Conservation (phyloP, 2,888 invertebrate species). For the Caenorhabditis auriculariae region DNA sequence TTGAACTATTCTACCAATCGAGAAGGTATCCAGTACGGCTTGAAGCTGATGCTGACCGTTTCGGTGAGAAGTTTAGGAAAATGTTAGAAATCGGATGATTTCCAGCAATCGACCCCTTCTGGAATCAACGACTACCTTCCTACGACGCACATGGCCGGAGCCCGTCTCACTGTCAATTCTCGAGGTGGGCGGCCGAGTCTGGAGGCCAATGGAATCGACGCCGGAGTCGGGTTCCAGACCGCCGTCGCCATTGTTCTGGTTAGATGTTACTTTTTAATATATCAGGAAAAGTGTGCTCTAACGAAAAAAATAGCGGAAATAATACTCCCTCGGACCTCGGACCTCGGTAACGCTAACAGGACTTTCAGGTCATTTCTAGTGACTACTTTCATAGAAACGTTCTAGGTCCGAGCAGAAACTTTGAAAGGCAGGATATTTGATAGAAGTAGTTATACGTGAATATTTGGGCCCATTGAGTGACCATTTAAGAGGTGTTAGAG, state of each 20-base stretch:
- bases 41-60: slow-evolving; percentile 34
- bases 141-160: slow-evolving; percentile 28
- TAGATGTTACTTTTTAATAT: not conserved
- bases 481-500: no score
- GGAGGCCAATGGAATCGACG: slow-evolving; percentile 35
- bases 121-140: slow-evolving; percentile 27
- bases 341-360: no score
- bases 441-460: no score
- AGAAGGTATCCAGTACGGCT: slow-evolving; percentile 41
- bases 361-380: no score
- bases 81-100: no score
- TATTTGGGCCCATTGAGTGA: no score
- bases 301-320: not conserved
- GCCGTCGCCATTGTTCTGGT: slow-evolving; percentile 36
- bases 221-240: slow-evolving; percentile 40
- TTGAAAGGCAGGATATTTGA: no score
- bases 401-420: no score
- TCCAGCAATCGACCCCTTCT: slow-evolving; percentile 26
- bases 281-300: not conserved
- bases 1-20: slow-evolving; percentile 28
- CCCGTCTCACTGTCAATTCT: slow-evolving; percentile 20
- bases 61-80: slow-evolving; percentile 13
- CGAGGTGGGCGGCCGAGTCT: slow-evolving; percentile 20
- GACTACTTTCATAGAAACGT: no score
- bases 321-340: not conserved